These are phyloP conservation scores for Diarsia dahlii DNA, from an alignment of 2,888 invertebrate species.

Conservation along the genomic window DNA sequence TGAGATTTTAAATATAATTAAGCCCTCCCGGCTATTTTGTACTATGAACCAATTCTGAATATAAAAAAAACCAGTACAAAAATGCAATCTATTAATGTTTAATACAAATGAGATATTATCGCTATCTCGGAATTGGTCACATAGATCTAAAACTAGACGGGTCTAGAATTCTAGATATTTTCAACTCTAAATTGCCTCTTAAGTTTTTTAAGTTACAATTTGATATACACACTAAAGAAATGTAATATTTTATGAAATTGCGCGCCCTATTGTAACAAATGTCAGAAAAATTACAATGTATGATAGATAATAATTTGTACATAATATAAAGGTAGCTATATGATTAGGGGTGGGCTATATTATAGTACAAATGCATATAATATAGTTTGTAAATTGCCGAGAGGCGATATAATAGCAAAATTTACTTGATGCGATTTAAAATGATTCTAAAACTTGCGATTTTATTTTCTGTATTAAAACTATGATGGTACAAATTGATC, in stretches of 20 bases:
- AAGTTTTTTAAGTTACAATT: conserved; percentile 44
- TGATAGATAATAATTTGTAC: conserved; percentile 46
- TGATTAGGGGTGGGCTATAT: conserved; percentile 36
- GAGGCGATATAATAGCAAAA: neutral
- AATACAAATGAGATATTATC: neutral
- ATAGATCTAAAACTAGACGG: neutral
- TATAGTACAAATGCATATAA: conserved; percentile 34
- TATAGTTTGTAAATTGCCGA: conserved; percentile 12
- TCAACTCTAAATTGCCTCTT: neutral
- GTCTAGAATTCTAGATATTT: neutral
- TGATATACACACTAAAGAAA: conserved; percentile 49
- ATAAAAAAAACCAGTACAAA: neutral
- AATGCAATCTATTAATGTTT: neutral
- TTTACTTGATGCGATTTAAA: conserved; percentile 7
- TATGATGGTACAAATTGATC: neutral
- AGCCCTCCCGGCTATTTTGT: neutral
- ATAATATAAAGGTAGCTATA: conserved; percentile 38
- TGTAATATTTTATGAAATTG: conserved; percentile 1
- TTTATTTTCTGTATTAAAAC: neutral
- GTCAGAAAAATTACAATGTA: conserved; percentile 23
- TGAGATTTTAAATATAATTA: neutral
- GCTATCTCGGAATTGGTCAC: neutral
- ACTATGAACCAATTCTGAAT: neutral
- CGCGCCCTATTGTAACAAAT: neutral
- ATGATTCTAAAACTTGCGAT: neutral